Evolutionary conservation across 2,888 invertebrate species (phyloP).

Genomic region (Cinara cedri): DNA sequence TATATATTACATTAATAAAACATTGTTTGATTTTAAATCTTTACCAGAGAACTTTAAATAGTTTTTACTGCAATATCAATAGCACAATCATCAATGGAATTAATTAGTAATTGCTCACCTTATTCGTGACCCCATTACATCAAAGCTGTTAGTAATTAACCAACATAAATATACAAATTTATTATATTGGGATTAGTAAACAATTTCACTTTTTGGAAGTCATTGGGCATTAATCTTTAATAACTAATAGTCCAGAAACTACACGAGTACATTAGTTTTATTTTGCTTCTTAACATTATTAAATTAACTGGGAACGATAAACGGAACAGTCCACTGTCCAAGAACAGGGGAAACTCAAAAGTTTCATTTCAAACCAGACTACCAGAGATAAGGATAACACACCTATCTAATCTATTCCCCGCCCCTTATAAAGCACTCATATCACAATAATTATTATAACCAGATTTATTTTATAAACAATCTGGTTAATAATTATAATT

Average conservation of each 20-base stretch:
- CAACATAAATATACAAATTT: slow-evolving; percentile 16
- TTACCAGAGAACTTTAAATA: not conserved
- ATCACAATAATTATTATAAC: no score
- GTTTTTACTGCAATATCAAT: not conserved
- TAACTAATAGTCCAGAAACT: not conserved
- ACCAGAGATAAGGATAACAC: slow-evolving; percentile 28
- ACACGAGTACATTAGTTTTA: not conserved
- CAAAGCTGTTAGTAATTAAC: slow-evolving; percentile 25
- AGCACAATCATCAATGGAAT: not conserved
- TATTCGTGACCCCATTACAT: slow-evolving; percentile 57
- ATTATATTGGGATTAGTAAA: not conserved
- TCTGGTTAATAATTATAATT: no score
- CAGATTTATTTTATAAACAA: no score
- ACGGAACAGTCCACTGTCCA: not conserved
- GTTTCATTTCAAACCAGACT: slow-evolving; percentile 24
- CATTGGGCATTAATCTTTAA: not conserved
- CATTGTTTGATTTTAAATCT: not conserved
- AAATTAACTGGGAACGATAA: not conserved
- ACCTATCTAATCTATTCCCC: slow-evolving; percentile 6
- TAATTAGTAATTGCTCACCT: slow-evolving; percentile 24
- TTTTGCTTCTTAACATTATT: not conserved
- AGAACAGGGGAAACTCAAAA: not conserved
- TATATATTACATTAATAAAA: not conserved
- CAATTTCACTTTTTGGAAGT: slow-evolving; percentile 12
- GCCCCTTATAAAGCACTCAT: not conserved